These are phyloP conservation scores for Tiphia femorata DNA, from an alignment of 2,888 invertebrate genomes.

Conservation along the genomic window DNA sequence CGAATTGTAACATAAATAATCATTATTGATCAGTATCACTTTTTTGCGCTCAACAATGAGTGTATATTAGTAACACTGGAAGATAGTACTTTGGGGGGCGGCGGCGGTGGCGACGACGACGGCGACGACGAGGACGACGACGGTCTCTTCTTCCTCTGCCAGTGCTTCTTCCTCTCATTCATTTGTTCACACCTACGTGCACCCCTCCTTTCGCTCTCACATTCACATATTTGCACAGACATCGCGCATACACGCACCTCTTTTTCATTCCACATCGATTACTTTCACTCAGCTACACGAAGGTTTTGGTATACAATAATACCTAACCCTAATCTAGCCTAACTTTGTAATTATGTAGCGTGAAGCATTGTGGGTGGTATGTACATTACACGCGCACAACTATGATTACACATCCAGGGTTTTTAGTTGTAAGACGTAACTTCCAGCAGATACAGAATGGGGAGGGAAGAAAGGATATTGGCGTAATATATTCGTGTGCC, in stretches of 20 bases:
- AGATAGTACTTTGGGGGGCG: slow-evolving; percentile 60
- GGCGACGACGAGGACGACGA: slow-evolving; percentile 40
- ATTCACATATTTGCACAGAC: slow-evolving; percentile 2
- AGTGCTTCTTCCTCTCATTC: slow-evolving; percentile 21
- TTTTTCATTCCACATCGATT: slow-evolving; percentile 2
- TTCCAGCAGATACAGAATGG: neutral
- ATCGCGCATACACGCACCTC: slow-evolving; percentile 1
- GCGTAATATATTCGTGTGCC: slow-evolving; percentile 16
- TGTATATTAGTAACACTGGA: slow-evolving; percentile 66
- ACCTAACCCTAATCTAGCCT: slow-evolving; percentile 55
- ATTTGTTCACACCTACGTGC: slow-evolving; percentile 20
- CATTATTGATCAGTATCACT: slow-evolving; percentile 67
- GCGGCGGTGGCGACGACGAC: slow-evolving; percentile 21
- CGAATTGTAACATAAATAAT: slow-evolving; percentile 68
- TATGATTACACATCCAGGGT: slow-evolving; percentile 38
- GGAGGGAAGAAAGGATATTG: slow-evolving; percentile 5
- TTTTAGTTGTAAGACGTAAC: slow-evolving; percentile 22
- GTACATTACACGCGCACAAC: slow-evolving; percentile 60
- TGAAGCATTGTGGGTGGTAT: slow-evolving; percentile 61
- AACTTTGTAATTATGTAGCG: slow-evolving; percentile 53
- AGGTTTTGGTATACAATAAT: slow-evolving; percentile 54
- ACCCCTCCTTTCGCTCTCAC: slow-evolving; percentile 13
- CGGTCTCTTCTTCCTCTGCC: slow-evolving; percentile 37
- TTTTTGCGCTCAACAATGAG: slow-evolving; percentile 67
- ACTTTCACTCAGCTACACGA: slow-evolving; percentile 47